phyloP scores from a whole-genome alignment of 1,140 invertebrate species.

The Papilio xuthus region DNA sequence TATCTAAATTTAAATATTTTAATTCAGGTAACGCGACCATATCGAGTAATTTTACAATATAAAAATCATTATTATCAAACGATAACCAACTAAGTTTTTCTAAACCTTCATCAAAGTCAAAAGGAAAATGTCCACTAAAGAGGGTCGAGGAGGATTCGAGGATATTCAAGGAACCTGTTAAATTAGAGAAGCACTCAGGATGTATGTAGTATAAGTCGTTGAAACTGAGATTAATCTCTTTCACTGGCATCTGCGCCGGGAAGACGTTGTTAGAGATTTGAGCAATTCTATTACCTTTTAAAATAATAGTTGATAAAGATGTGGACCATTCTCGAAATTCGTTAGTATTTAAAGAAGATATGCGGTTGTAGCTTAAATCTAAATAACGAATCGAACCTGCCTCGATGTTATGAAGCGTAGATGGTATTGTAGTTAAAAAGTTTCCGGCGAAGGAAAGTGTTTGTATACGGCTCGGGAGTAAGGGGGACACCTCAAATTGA shows the following conservation, averaged over 20 bases:
- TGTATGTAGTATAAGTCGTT: conserved; percentile 91
- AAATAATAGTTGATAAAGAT: conserved; percentile 90
- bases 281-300: conserved; percentile 92
- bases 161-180: conserved; percentile 87
- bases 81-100: conserved; percentile 91
- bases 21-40: conserved; percentile 84
- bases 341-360: conserved; percentile 86
- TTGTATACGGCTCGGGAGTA: conserved; percentile 84
- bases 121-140: conserved; percentile 89
- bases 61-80: conserved; percentile 93
- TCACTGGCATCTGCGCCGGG: conserved; percentile 85
- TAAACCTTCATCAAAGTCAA: conserved; percentile 85
- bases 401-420: conserved; percentile 84
- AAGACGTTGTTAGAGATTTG: conserved; percentile 89
- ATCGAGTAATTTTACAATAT: conserved; percentile 85
- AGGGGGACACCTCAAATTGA: conserved; percentile 82
- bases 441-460: conserved; percentile 92
- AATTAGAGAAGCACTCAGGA: conserved; percentile 88
- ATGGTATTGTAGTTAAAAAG: conserved; percentile 87
- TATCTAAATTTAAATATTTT: conserved; percentile 93
- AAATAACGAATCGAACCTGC: conserved; percentile 89
- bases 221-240: conserved; percentile 94
- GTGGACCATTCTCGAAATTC: conserved; percentile 91
- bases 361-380: conserved; percentile 93
- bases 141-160: conserved; percentile 93